Evolutionary conservation across 2,888 invertebrate species (phyloP).

Genomic region (Tridacna gigas): DNA sequence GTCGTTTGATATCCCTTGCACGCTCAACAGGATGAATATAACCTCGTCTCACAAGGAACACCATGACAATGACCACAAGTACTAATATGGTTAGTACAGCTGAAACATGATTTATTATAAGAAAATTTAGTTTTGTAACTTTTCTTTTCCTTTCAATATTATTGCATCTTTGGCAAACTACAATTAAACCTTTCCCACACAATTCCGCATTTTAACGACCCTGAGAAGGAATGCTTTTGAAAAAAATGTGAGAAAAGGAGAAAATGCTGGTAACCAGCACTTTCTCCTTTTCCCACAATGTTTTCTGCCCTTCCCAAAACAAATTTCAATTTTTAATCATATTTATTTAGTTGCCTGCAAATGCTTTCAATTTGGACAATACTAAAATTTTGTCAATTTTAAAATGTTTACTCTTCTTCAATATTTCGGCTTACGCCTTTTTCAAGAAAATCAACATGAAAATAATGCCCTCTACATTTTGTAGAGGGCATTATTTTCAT

Average conservation of each 20-base stretch:
- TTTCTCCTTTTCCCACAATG: not conserved
- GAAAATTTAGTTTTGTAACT: not conserved
- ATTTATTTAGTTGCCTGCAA: too few species aligned
- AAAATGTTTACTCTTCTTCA: too few species aligned
- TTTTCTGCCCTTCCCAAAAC: not conserved
- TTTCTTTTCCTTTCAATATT: too few species aligned
- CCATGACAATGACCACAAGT: slow-evolving; percentile 46
- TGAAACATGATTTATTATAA: slow-evolving; percentile 3
- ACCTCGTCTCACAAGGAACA: slow-evolving; percentile 50
- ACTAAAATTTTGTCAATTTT: too few species aligned
- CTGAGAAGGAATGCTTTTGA: not conserved
- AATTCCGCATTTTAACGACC: not conserved
- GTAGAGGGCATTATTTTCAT: too few species aligned
- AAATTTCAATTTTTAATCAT: too few species aligned
- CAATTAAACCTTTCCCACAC: not conserved
- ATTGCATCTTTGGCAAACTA: too few species aligned
- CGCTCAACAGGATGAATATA: slow-evolving; percentile 32
- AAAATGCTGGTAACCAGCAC: not conserved
- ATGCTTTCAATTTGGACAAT: too few species aligned
- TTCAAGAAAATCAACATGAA: too few species aligned
- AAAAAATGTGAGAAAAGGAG: not conserved
- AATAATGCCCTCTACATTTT: too few species aligned
- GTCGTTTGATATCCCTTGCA: slow-evolving; percentile 21
- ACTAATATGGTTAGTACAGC: slow-evolving; percentile 45
- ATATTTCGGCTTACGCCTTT: too few species aligned